Base-by-base conservation (phyloP, 2,113 vertebrate species). In the Rhinolophus ferrumequinum region DNA sequence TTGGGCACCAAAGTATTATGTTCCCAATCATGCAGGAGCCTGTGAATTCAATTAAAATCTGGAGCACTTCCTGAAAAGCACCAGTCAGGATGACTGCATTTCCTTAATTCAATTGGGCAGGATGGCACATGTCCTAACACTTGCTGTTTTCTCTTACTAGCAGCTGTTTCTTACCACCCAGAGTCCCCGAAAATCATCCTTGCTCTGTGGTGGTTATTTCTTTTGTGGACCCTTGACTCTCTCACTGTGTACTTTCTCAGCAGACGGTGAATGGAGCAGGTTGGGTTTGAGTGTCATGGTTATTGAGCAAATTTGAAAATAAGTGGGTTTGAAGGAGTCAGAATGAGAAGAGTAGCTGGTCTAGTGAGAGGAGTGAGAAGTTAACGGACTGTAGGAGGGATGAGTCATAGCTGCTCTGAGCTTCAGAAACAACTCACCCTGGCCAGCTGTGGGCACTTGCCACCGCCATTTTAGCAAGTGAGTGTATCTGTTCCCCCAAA, bases 221-320 rank as follows among this genome's bases (percentile, higher is more conserved):
- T 90, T 69, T 47, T 21, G 73, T 28, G 30, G 73, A 88, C 33
- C 56, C 11, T 75, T 11, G 11, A 35, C 13, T 73, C 13, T 76
- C 14, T 28, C 16, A 10, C 44, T 44, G 41, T 44, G 58, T 70
- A 69, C 4, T 0, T 88, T 88, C 84, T 44, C 75, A 62, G 58
- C 72, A 73, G 80, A 85, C 86, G 50, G 72, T 80, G 62, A 52
- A 88, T 41, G 90, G 93, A 96, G 87, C 69, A 70, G 44, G 50
- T 28, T 62, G 87, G 93, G 93, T 85, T 92, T 97, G 93, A 91
- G 75, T 44, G 96, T 81, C 96, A 79, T 0, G 15, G 24, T 28
- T 82, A 96, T 79, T 98, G 97, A 98, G 98, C 98, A 98, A 98
- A 98, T 50, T 95, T 95, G 98, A 98, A 98, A 99, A 97, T 58